Base-by-base conservation (phyloP, 2,113 vertebrate genomes). In the Machaerirhynchus nigripectus region DNA sequence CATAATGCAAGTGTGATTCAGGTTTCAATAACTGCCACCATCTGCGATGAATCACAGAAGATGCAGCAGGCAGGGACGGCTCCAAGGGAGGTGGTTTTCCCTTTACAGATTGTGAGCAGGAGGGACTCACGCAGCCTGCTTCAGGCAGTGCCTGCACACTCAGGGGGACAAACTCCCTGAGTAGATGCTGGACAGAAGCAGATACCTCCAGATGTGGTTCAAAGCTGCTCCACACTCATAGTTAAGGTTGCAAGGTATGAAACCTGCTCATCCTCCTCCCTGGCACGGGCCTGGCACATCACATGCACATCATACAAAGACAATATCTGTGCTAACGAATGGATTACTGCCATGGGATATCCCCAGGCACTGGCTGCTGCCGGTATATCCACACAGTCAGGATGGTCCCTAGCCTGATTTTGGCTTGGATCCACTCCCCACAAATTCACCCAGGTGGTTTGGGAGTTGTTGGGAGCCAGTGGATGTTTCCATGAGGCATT, bases 21-120 rank as follows among this genome's bases (percentile, higher is more conserved):
- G 91, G 89, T 87, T 90, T 60, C 80, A 70, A 6, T 50, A 46
- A 52, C 42, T 87, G 64, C 65, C 89, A 73, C 90, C 94, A 55
- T 84, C 92, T 96, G 87, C 15, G 77, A 56, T 87, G 89, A 95
- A 92, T 88, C 90, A 90, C 53, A 81, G 71, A 27, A 64, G 77
- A 84, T 75, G 49, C 78, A 79, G 73, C 47, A 69, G 77, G 53
- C 60, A 93, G 65, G 71, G 74, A 86, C 42, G 70, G 37, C 77
- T 90, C 64, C 47, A 61, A 81, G 84, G 40, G 56, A 95, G 88
- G 56, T 40, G 74, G 60, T 63, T 84, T 83, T 88, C 14, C 56
- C 53, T 67, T 30, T 5, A 33, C 83, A 31, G 31, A 18, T 76
- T 78, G 90, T 68, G 75, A 68, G 44, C 35, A 7, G 21, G 30